Evolutionary conservation across 2,113 vertebrate genomes (phyloP).

Genomic region (Pagrus major): DNA sequence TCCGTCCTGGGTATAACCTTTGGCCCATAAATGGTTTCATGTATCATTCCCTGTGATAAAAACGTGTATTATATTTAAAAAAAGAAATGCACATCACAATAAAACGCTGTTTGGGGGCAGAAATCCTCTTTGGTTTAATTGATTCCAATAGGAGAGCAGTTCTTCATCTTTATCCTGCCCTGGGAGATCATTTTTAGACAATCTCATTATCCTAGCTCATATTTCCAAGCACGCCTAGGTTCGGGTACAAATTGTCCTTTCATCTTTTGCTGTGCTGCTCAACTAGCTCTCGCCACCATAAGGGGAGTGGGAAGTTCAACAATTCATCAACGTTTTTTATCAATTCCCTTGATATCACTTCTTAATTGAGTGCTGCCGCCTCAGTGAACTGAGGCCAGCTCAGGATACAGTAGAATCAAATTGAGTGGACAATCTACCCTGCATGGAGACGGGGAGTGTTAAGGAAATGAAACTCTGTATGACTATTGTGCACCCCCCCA

Average conservation of each 20-base stretch:
- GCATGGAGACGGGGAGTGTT: neutral
- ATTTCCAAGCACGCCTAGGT: constrained; percentile 52
- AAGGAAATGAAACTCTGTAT: constrained; percentile 20
- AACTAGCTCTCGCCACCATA: neutral
- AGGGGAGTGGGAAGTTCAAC: constrained; percentile 37
- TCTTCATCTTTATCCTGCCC: constrained; percentile 66
- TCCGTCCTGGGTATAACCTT: neutral
- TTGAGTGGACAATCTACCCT: constrained; percentile 36
- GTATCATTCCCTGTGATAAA: constrained; percentile 8
- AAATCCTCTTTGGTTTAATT: constrained; percentile 61
- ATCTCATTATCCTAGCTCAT: constrained; percentile 68
- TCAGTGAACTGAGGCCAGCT: constrained; percentile 38
- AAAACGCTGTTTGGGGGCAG: constrained; percentile 37
- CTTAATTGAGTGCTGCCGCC: constrained; percentile 55
- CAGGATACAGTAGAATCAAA: constrained; percentile 36
- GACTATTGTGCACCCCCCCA: neutral
- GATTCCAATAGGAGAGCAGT: constrained; percentile 53
- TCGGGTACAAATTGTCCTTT: constrained; percentile 54
- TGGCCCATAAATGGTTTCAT: constrained; percentile 9
- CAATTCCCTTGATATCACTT: constrained; percentile 46
- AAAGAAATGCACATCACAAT: constrained; percentile 15
- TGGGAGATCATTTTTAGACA: constrained; percentile 66
- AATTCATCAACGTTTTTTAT: constrained; percentile 60
- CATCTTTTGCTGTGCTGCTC: constrained; percentile 40
- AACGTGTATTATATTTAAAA: constrained; percentile 19